Base-by-base conservation (phyloP, 1,140 invertebrate genomes). In the Branchinecta lindahli region DNA sequence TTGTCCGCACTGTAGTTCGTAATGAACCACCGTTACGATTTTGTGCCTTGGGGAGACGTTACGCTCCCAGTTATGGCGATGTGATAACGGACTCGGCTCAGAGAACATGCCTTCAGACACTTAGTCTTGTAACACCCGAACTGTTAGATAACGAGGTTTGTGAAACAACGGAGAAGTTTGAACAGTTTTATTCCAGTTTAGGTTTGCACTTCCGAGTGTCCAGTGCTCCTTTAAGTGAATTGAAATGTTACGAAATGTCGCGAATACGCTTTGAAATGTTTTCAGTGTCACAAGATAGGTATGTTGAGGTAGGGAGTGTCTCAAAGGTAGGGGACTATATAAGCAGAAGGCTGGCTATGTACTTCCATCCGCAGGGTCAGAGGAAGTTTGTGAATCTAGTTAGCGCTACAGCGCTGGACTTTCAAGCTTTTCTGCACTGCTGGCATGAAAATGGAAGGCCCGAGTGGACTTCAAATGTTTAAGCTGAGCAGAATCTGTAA, bases 241-340 rank as follows among this genome's bases (percentile, higher is more conserved):
- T 89, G 7, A 72, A 78, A n/a, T 72, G 75, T 67, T 84, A 81
- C 75, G 87, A 89, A 76, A 83, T 82, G 72, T 79, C 86, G 68
- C 80, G 83, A 73, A 74, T 85, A 4, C 82, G 82, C 20, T 81
- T 88, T 73, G 83, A 88, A 80, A 82, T 88, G 80, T 88, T 82
- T 82, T 88, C 86, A 0, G 76, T 77, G 18, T 81, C 80, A 74
- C 76, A 78, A 21, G 74, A 83, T 66, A 73, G 76, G 33, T 89
- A 87, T 77, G 74, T 87, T 3, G 85, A 86, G 80, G 81, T 88
- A 70, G 87, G 84, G 7, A 79, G 85, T 79, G 69, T 88, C 66
- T 85, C 85, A 3, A 68, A 84, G 10, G 83, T 81, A 75, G 84
- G 82, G 46, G 81, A 84, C 73, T 89, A 84, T 75, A 81, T 88